phyloP scores from a whole-genome alignment of 2,113 vertebrate genomes.

The Rattus norvegicus region DNA sequence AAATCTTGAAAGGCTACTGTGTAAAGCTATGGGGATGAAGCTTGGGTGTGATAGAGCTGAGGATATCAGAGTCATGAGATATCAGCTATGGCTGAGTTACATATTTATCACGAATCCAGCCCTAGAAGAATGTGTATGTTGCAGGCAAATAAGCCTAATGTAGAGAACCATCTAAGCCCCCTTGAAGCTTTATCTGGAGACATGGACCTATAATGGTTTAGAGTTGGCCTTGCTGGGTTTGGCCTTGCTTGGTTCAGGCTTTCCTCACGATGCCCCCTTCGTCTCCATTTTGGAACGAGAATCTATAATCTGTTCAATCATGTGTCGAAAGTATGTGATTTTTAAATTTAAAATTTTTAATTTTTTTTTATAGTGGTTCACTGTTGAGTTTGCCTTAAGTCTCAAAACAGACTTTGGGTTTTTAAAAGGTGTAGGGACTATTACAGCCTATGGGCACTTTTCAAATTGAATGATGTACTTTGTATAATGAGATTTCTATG shows the following conservation, averaged over 20 bases:
- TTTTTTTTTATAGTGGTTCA: background rate
- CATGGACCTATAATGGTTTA: background rate
- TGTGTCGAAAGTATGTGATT: background rate
- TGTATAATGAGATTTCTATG: background rate
- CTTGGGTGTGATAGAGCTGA: background rate
- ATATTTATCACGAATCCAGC: background rate
- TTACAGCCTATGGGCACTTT: background rate
- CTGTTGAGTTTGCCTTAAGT: background rate
- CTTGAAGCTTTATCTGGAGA: background rate
- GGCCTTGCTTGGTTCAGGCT: background rate
- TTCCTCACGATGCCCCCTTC: background rate
- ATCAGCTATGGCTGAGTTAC: background rate
- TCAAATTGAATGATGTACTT: background rate
- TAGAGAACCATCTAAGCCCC: background rate
- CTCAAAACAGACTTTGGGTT: background rate
- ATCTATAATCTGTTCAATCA: background rate
- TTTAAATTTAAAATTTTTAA: background rate
- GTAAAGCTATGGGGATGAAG: background rate
- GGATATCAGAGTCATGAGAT: background rate
- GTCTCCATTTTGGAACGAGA: background rate
- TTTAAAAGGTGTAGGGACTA: background rate
- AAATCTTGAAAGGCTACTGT: background rate
- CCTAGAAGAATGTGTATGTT: background rate
- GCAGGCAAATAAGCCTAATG: background rate
- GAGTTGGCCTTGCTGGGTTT: background rate